Conservation (phyloP, 2,113 vertebrate species). For the Sprattus sprattus region DNA sequence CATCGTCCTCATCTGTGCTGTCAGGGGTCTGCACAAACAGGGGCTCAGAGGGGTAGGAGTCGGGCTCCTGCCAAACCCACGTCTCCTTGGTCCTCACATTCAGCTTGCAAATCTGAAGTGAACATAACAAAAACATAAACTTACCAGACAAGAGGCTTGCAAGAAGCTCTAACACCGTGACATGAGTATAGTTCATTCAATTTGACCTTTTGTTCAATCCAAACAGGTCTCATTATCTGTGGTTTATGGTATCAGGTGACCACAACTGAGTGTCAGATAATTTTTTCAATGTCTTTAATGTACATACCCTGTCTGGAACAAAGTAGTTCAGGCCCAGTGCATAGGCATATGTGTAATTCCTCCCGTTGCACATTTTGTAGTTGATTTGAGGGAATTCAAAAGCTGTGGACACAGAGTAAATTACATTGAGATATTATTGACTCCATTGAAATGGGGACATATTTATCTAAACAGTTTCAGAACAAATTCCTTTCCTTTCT, state of each 20-base stretch:
- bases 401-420: conserved; percentile 57
- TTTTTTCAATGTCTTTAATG: too few relatives aligned
- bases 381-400: conserved; percentile 93
- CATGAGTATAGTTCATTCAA: too few relatives aligned
- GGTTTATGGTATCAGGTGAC: background rate
- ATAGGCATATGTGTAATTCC: conserved; percentile 77
- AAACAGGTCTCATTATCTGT: too few relatives aligned
- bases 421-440: background rate
- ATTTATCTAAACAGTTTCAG: too few relatives aligned
- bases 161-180: background rate
- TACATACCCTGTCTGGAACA: conserved; percentile 80
- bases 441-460: too few relatives aligned
- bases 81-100: conserved; percentile 84
- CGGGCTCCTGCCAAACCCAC: conserved; percentile 83
- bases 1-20: conserved; percentile 81
- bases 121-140: background rate
- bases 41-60: conserved; percentile 81
- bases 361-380: conserved; percentile 73
- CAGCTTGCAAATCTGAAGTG: conserved; percentile 80
- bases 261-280: background rate
- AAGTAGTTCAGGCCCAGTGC: conserved; percentile 87
- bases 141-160: background rate
- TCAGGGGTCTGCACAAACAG: conserved; percentile 82
- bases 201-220: conserved; percentile 32
- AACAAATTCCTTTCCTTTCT: too few relatives aligned